Conservation (phyloP, 2,113 vertebrate species). For the Coracopsis vasa region DNA sequence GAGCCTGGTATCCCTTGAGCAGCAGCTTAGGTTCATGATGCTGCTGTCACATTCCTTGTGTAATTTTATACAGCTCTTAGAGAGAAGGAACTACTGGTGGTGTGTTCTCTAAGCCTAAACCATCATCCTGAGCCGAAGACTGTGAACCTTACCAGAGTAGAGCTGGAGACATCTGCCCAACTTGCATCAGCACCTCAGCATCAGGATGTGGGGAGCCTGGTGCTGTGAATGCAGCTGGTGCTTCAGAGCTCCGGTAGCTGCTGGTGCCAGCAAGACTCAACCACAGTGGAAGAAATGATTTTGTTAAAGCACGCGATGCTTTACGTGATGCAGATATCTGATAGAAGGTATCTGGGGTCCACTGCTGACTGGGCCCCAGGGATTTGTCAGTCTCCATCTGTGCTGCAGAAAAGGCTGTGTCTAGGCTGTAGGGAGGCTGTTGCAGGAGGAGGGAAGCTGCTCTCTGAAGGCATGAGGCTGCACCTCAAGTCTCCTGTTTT, state of each 20-base stretch:
- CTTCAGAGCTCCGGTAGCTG: background rate
- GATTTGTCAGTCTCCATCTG: background rate
- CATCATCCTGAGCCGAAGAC: background rate
- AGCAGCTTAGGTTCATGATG: background rate
- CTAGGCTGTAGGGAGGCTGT: background rate
- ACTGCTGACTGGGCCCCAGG: background rate
- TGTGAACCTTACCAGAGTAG: background rate
- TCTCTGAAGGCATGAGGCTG: accelerated
- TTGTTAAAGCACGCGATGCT: background rate
- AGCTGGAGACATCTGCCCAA: background rate
- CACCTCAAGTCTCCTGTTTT: background rate
- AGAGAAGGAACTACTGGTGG: background rate
- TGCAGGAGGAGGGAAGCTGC: accelerated
- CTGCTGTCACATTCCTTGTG: background rate
- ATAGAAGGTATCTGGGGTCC: background rate
- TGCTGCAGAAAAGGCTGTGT: background rate
- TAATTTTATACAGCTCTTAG: background rate
- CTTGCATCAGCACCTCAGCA: background rate
- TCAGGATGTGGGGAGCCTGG: background rate
- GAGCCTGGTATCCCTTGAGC: background rate
- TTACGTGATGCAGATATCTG: background rate
- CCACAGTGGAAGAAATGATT: background rate
- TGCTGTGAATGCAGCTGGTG: background rate
- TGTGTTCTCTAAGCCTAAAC: background rate
- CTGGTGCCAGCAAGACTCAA: accelerated